A percentile compares a stretch with the other conserved stretches of the same genome.
These are phyloP conservation scores for Noctua janthe DNA, from an alignment of 2,888 invertebrate genomes.

Conservation along the genomic window DNA sequence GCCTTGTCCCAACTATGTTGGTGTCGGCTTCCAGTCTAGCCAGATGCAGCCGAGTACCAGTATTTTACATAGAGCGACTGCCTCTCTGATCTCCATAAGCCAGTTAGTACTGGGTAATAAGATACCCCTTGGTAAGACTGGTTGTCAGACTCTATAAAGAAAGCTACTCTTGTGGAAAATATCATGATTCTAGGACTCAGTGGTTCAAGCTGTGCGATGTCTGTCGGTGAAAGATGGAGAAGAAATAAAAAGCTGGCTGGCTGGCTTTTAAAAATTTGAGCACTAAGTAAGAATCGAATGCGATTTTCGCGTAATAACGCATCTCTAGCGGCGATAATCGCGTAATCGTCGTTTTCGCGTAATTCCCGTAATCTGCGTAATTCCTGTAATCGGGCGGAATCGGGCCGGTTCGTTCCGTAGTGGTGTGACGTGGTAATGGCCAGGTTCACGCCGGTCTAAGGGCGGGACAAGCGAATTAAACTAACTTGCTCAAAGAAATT, in stretches of 20 bases:
- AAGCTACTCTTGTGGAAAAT: not conserved
- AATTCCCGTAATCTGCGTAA: slow-evolving; percentile 71
- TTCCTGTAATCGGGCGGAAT: slow-evolving; percentile 67
- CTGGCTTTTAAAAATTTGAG: not conserved
- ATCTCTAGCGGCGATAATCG: slow-evolving; percentile 60
- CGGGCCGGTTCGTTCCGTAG: slow-evolving; percentile 61
- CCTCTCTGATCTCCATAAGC: not conserved
- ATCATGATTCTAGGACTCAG: not conserved
- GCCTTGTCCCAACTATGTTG: not conserved
- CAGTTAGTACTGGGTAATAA: not conserved
- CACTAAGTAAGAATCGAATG: slow-evolving; percentile 23
- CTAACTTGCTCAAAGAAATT: slow-evolving; percentile 25
- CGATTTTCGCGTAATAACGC: slow-evolving; percentile 38
- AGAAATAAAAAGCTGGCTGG: not conserved
- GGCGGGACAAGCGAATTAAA: slow-evolving; percentile 35
- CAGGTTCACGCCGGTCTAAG: slow-evolving; percentile 50
- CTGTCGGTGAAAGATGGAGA: not conserved
- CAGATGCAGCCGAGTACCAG: not conserved
- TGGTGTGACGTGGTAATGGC: slow-evolving; percentile 72
- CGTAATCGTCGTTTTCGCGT: slow-evolving; percentile 61
- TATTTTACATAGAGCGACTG: slow-evolving; percentile 1
- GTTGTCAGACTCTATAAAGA: not conserved
- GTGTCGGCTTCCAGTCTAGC: not conserved
- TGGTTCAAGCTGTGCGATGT: not conserved
- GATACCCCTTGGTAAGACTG: not conserved